Evolutionary conservation across 2,797 vertebrate species (phyloP).

Genomic region (Epinephelus awoara): DNA sequence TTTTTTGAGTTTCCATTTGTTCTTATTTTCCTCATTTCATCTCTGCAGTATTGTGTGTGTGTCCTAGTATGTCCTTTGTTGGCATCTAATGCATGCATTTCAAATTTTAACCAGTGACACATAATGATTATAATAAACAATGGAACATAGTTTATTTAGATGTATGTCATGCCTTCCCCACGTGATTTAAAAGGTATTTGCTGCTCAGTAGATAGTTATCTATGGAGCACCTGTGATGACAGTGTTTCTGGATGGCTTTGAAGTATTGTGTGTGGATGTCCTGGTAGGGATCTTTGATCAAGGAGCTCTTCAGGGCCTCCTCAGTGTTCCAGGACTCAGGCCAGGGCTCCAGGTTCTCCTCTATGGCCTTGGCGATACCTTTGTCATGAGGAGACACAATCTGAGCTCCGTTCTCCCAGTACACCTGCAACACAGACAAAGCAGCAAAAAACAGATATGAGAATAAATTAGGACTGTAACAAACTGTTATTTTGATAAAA

Average conservation of each 20-base stretch:
- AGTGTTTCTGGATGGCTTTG: conserved; percentile 92
- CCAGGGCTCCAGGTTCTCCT: conserved; percentile 95
- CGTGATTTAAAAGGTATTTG: neutral
- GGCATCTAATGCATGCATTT: neutral
- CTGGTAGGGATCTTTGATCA: conserved; percentile 90
- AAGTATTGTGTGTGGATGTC: conserved; percentile 90
- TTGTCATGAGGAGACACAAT: conserved; percentile 95
- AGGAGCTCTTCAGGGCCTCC: conserved; percentile 84
- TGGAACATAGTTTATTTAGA: neutral
- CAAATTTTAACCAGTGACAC: neutral
- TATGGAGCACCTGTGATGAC: conserved; percentile 92
- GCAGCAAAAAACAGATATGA: neutral
- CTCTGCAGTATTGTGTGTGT: neutral
- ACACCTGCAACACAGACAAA: conserved; percentile 86
- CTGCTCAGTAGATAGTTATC: neutral
- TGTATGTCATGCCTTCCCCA: neutral
- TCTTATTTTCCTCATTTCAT: neutral
- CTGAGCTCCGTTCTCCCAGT: conserved; percentile 98
- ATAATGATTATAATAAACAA: no score
- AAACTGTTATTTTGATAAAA: neutral
- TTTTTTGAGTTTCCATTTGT: neutral
- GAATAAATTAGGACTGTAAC: neutral
- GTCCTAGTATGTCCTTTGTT: neutral
- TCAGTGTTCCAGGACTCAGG: conserved; percentile 91
- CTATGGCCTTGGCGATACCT: conserved; percentile 92